A percentile compares a stretch with the other conserved stretches of the same genome.
phyloP scores from a whole-genome alignment of 1,140 invertebrate genomes.

The Brachionus calyciflorus region DNA sequence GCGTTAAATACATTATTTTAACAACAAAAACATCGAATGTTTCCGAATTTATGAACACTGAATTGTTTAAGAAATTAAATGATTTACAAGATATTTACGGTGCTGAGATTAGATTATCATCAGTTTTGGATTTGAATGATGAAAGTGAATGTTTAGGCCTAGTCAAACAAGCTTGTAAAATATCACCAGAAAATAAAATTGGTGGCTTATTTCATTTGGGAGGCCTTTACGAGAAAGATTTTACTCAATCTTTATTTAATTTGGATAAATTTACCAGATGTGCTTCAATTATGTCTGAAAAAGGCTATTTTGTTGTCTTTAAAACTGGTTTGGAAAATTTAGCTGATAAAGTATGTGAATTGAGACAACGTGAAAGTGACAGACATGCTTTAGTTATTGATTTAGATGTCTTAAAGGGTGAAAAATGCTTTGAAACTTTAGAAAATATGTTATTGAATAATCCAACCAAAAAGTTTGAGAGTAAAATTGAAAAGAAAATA shows the following conservation, averaged over 20 bases:
- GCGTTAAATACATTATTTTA: background rate
- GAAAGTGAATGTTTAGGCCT: constrained; percentile 1
- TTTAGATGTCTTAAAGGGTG: background rate
- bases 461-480: background rate
- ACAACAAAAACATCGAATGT: constrained; percentile 14
- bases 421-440: background rate
- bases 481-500: background rate
- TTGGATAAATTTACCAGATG: constrained; percentile 13
- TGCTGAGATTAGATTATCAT: background rate
- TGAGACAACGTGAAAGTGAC: background rate
- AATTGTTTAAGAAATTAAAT: constrained; percentile 1
- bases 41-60: background rate
- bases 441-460: background rate
- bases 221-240: background rate
- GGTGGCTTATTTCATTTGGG: constrained; percentile 5
- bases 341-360: background rate
- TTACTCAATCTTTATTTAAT: background rate
- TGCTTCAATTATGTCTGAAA: constrained; percentile 13
- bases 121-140: background rate
- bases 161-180: background rate
- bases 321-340: background rate
- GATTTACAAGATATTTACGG: constrained; percentile 28
- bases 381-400: constrained; percentile 17
- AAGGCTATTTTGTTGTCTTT: constrained; percentile 14
- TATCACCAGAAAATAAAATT: background rate